A percentile compares a stretch with the other conserved stretches of the same genome.
Evolutionary conservation across 2,888 invertebrate species (phyloP).

Genomic region (Latrodectus hesperus): DNA sequence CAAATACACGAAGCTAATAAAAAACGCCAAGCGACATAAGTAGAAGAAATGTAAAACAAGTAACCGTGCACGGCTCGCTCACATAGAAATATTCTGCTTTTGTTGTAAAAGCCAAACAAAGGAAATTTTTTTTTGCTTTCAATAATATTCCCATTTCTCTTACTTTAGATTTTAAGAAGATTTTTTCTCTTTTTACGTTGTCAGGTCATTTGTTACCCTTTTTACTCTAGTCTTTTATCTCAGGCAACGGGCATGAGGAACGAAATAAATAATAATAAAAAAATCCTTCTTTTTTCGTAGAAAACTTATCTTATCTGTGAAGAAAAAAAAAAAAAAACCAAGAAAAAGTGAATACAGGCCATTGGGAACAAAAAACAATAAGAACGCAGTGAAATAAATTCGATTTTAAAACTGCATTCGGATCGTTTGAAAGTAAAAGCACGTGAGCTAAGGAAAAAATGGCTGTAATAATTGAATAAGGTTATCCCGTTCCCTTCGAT

Average conservation of each 20-base stretch:
- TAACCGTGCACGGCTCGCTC: not conserved
- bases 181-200: constrained; percentile 41
- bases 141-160: constrained; percentile 62
- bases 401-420: constrained; percentile 44
- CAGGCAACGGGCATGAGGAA: not conserved
- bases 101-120: constrained; percentile 2
- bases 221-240: constrained; percentile 47
- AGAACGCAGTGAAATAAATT: constrained; percentile 19
- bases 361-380: not conserved
- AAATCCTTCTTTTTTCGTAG: not conserved
- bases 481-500: constrained; percentile 43
- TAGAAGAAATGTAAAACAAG: constrained; percentile 4
- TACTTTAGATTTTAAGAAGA: constrained; percentile 53
- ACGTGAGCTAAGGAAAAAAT: not conserved
- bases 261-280: constrained; percentile 4
- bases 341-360: not conserved
- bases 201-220: constrained; percentile 52
- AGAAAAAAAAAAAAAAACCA: constrained; percentile 1
- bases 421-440: constrained; percentile 11
- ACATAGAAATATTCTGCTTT: not conserved
- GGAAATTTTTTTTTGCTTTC: constrained; percentile 21
- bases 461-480: constrained; percentile 45
- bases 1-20: not conserved
- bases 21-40: not conserved
- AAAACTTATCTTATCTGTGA: not conserved